These are phyloP conservation scores for Cepaea nemoralis DNA, from an alignment of 1,140 invertebrate genomes.

Conservation along the genomic window DNA sequence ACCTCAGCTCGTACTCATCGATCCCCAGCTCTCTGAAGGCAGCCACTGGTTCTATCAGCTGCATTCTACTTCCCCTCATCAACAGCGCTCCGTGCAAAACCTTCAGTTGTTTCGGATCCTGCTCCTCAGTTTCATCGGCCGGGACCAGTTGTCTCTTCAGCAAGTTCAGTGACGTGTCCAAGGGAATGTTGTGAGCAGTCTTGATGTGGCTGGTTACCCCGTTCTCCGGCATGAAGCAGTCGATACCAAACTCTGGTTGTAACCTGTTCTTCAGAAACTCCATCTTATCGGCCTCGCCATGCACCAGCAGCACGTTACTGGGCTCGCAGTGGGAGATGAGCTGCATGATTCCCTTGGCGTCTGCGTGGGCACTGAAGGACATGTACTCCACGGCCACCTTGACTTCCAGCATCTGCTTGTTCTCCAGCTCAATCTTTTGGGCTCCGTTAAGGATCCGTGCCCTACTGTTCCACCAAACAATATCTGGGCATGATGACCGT, in stretches of 20 bases:
- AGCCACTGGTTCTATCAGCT: conserved; percentile 89
- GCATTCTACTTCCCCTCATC: conserved; percentile 88
- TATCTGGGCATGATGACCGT: conserved; percentile 99
- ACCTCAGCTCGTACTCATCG: conserved; percentile 82
- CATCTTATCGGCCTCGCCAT: conserved; percentile 90
- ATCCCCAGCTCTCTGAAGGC: conserved; percentile 91
- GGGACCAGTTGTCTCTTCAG: conserved; percentile 73
- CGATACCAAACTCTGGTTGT: conserved; percentile 82
- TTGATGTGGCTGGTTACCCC: conserved; percentile 91
- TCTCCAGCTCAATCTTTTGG: conserved; percentile 96
- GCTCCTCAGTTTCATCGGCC: conserved; percentile 72
- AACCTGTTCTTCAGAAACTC: conserved; percentile 94
- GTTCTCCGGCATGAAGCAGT: conserved; percentile 96
- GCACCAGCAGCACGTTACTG: conserved; percentile 96
- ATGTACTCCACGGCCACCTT: conserved; percentile 99
- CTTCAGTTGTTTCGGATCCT: conserved; percentile 87
- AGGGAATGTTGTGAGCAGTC: conserved; percentile 86
- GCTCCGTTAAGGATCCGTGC: conserved; percentile 94
- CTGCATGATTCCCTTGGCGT: conserved; percentile 99
- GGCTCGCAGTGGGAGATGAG: conserved; percentile 98
- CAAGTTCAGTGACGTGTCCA: conserved; percentile 88
- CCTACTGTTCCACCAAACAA: conserved; percentile 99
- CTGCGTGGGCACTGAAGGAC: conserved; percentile 99
- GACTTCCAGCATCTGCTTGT: conserved; percentile 84
- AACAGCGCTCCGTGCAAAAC: conserved; percentile 91